phyloP scores from a whole-genome alignment of 2,113 vertebrate species.

The Ammodytes dubius region DNA sequence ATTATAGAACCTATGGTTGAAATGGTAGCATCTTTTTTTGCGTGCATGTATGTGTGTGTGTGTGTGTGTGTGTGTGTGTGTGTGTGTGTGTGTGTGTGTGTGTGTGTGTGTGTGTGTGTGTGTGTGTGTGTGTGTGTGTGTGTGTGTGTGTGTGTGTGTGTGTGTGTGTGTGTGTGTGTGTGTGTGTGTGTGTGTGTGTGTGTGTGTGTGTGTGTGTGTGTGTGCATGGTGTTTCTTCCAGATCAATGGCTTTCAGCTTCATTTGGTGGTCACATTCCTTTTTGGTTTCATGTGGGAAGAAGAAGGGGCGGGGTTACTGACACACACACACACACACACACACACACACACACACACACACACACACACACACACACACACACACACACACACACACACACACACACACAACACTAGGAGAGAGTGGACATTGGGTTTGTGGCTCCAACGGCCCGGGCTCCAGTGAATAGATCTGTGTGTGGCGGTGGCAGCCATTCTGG shows the following conservation, averaged over 20 bases:
- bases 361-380: conserved; percentile 38
- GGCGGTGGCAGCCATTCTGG: conserved; percentile 62
- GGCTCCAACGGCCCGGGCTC: conserved; percentile 43
- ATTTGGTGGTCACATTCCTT: conserved; percentile 44
- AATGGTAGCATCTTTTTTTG: too few relatives aligned
- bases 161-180: too few relatives aligned
- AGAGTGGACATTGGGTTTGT: conserved; percentile 44
- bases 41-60: too few relatives aligned
- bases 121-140: too few relatives aligned
- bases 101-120: too few relatives aligned
- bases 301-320: conserved; percentile 39
- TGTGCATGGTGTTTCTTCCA: conserved; percentile 6
- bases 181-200: too few relatives aligned
- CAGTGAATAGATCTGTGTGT: conserved; percentile 73
- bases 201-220: too few relatives aligned
- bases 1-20: too few relatives aligned
- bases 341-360: conserved; percentile 38
- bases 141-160: too few relatives aligned
- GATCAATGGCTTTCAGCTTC: conserved; percentile 39
- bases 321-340: conserved; percentile 35
- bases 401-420: conserved; percentile 45
- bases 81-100: too few relatives aligned
- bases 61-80: too few relatives aligned
- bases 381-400: conserved; percentile 39
- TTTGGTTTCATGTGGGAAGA: conserved; percentile 48